phyloP scores from a whole-genome alignment of 2,888 invertebrate genomes.

The Clivina fossor region DNA sequence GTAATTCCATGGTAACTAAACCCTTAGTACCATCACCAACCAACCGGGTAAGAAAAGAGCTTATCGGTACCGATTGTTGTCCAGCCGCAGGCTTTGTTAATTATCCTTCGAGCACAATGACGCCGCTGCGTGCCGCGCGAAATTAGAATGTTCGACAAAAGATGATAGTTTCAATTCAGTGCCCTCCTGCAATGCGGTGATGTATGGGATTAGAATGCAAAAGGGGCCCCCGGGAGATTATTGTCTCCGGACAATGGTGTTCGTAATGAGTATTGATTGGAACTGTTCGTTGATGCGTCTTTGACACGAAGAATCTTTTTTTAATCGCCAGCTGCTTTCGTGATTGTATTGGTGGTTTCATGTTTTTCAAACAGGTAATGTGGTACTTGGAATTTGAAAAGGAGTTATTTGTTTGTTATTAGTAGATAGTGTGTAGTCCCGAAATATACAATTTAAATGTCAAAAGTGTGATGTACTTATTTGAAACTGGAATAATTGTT shows the following conservation, averaged over 20 bases:
- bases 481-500: too few relatives aligned
- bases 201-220: neutral
- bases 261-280: conserved; percentile 28
- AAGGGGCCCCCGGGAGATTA: neutral
- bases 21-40: conserved; percentile 31
- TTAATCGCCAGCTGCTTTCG: too few relatives aligned
- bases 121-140: conserved; percentile 26
- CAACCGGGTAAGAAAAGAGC: conserved; percentile 17
- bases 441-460: too few relatives aligned
- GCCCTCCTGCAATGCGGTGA: neutral
- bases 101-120: conserved; percentile 28
- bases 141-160: conserved; percentile 29
- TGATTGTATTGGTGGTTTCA: too few relatives aligned
- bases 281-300: conserved; percentile 11
- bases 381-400: too few relatives aligned
- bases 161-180: conserved; percentile 15
- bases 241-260: conserved; percentile 12
- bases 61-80: conserved; percentile 26
- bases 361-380: too few relatives aligned
- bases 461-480: too few relatives aligned
- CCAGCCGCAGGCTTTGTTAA: conserved; percentile 26
- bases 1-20: conserved; percentile 27
- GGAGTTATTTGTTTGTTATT: too few relatives aligned
- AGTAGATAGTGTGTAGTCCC: too few relatives aligned
- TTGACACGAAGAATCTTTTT: too few relatives aligned